phyloP scores from a whole-genome alignment of 2,888 invertebrate species.

The Antheraea yamamai region DNA sequence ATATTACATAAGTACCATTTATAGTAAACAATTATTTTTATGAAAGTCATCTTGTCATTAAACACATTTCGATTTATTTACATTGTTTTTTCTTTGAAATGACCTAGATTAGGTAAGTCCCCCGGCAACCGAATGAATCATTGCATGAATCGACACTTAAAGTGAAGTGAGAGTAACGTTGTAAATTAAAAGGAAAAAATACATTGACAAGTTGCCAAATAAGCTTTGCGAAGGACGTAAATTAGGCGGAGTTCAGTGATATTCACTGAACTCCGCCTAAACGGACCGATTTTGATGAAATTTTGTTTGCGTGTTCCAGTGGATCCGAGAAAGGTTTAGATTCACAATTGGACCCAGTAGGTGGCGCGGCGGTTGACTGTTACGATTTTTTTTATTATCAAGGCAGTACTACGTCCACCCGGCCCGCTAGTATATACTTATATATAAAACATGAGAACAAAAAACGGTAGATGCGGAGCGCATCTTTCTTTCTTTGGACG shows the following conservation, averaged over 20 bases:
- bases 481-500: too few species aligned
- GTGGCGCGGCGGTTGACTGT: too few species aligned
- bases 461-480: too few species aligned
- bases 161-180: not conserved
- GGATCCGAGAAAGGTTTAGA: too few species aligned
- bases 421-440: too few species aligned
- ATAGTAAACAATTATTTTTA: conserved; percentile 57
- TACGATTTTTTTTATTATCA: too few species aligned
- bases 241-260: not conserved
- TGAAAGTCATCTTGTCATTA: conserved; percentile 72
- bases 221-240: not conserved
- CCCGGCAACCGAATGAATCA: conserved; percentile 2
- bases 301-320: too few species aligned
- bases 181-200: not conserved
- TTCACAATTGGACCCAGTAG: too few species aligned
- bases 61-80: conserved; percentile 61
- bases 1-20: conserved; percentile 19
- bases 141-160: conserved; percentile 24
- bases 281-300: too few species aligned
- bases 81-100: conserved; percentile 38
- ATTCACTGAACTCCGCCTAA: too few species aligned
- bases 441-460: too few species aligned
- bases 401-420: too few species aligned
- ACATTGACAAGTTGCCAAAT: not conserved
- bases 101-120: conserved; percentile 24